phyloP scores from a whole-genome alignment of 2,113 vertebrate species.

The Macquaria ambigua region DNA sequence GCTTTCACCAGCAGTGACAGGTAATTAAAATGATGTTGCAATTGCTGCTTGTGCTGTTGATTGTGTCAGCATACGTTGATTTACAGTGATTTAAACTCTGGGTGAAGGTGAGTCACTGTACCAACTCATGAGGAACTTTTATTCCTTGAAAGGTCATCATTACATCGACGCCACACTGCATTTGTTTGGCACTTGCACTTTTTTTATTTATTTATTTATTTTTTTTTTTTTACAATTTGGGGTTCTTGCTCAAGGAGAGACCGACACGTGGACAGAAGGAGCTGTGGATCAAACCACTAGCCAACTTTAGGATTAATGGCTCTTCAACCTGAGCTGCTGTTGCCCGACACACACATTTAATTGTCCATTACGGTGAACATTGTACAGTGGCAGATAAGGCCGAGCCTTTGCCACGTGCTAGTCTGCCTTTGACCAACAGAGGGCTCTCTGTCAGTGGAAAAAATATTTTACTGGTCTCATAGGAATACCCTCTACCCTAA shows the following conservation, averaged over 20 bases:
- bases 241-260: not conserved
- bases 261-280: too few relatives aligned
- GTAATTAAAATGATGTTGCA: not conserved
- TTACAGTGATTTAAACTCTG: not conserved
- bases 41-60: not conserved
- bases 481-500: slow-evolving; percentile 8
- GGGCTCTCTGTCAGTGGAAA: slow-evolving; percentile 16
- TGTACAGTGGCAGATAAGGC: not conserved
- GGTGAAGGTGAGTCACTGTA: not conserved
- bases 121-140: not conserved
- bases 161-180: not conserved
- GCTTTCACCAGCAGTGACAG: not conserved
- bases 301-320: not conserved
- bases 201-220: too few relatives aligned
- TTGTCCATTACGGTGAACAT: not conserved
- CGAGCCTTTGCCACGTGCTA: not conserved
- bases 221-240: too few relatives aligned
- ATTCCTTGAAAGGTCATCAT: not conserved
- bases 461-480: slow-evolving; percentile 10
- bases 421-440: slow-evolving; percentile 44
- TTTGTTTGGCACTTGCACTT: not conserved
- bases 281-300: not conserved
- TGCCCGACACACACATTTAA: not conserved
- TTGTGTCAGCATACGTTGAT: not conserved
- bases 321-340: not conserved